A percentile compares a stretch with the other conserved stretches of the same genome.
Conservation (phyloP, 2,113 vertebrate species). For the Mormyrus iriodes region DNA sequence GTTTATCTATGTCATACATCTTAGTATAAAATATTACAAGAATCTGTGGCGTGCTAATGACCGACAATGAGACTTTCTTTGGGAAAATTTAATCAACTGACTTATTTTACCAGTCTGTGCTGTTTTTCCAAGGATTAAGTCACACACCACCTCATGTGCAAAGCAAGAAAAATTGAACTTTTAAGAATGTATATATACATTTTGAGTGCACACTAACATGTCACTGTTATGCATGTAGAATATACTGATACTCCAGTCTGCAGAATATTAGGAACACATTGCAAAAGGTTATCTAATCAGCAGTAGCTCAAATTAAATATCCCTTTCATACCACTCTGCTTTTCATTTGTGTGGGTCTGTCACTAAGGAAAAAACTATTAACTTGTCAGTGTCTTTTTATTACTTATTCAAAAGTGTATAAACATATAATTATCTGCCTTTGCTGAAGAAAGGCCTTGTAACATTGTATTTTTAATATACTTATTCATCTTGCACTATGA, state of each 20-base stretch:
- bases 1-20: slow-evolving; percentile 4
- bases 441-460: background rate
- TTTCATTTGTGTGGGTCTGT: background rate
- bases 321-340: background rate
- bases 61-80: background rate
- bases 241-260: background rate
- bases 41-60: background rate
- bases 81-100: slow-evolving; percentile 11
- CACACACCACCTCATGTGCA: background rate
- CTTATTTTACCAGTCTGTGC: background rate
- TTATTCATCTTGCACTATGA: background rate
- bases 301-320: background rate
- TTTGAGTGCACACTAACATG: background rate
- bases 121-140: background rate
- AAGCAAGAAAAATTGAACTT: background rate
- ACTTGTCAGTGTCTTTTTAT: background rate
- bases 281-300: too few species aligned
- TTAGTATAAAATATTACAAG: background rate
- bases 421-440: slow-evolving; percentile 4
- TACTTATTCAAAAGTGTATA: background rate
- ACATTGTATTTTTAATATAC: background rate
- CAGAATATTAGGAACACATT: background rate
- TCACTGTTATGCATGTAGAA: background rate
- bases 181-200: background rate
- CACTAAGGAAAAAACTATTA: background rate